Conservation (phyloP, 2,797 vertebrate genomes). For the Helostoma temminkii region DNA sequence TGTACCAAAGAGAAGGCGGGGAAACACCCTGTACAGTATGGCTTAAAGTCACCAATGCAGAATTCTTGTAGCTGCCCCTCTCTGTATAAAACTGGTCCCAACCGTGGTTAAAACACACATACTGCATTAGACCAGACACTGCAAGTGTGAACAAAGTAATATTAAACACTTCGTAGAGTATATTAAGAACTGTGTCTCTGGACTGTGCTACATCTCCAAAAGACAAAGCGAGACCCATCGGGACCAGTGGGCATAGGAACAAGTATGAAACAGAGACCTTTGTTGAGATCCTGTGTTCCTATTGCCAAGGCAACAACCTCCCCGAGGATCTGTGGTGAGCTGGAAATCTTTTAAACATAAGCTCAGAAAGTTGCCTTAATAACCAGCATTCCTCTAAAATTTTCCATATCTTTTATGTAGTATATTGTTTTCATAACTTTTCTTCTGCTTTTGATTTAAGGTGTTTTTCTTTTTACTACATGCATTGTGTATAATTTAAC, state of each 20-base stretch:
- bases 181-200: background rate
- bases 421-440: background rate
- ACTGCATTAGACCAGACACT: background rate
- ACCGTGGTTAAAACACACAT: background rate
- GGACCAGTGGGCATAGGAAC: too few relatives aligned
- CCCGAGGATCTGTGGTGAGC: background rate
- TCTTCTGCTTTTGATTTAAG: background rate
- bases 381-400: background rate
- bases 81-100: background rate
- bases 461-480: background rate
- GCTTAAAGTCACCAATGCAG: slow-evolving; percentile 1
- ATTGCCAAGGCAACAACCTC: background rate
- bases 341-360: background rate
- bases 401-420: too few relatives aligned
- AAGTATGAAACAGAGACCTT: slow-evolving; percentile 4
- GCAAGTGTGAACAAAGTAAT: background rate
- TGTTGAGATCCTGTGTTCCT: slow-evolving; percentile 3
- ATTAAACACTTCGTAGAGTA: background rate
- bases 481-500: background rate
- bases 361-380: background rate
- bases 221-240: background rate
- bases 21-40: slow-evolving; percentile 7
- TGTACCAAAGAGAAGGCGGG: slow-evolving; percentile 22
- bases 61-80: background rate
- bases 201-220: background rate